These are phyloP conservation scores for Leistus spinibarbis DNA, from an alignment of 2,888 invertebrate genomes.

Conservation along the genomic window DNA sequence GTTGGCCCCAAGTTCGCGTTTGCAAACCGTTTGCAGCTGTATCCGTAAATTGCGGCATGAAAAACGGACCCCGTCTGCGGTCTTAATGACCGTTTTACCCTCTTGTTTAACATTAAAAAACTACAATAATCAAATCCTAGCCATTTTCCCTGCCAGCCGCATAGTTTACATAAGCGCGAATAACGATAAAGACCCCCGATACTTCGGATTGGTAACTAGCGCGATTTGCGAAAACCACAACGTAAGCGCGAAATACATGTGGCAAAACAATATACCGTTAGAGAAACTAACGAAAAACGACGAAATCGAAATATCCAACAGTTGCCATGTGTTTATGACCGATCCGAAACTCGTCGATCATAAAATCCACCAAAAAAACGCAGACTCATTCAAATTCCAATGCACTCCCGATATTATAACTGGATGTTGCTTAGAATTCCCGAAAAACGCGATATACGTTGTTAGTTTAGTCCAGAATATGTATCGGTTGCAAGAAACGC, in stretches of 20 bases:
- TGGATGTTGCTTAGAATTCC: conserved; percentile 87
- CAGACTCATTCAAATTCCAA: conserved; percentile 82
- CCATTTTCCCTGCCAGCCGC: conserved; percentile 84
- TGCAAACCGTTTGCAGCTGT: conserved; percentile 82
- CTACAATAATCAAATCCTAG: conserved; percentile 77
- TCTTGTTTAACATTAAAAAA: conserved; percentile 81
- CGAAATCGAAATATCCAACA: conserved; percentile 74
- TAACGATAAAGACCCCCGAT: conserved; percentile 87
- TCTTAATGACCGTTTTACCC: conserved; percentile 83
- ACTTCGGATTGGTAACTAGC: conserved; percentile 91
- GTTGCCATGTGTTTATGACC: conserved; percentile 94
- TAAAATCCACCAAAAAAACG: conserved; percentile 76
- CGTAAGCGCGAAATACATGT: conserved; percentile 46
- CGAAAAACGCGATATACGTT: conserved; percentile 80
- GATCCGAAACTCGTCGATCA: conserved; percentile 87
- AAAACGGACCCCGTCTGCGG: conserved; percentile 82
- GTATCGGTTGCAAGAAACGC: conserved; percentile 67
- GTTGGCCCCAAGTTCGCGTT: conserved; percentile 73
- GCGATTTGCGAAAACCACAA: conserved; percentile 63
- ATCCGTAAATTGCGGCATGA: conserved; percentile 89
- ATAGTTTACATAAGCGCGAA: conserved; percentile 90
- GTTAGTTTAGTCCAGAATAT: conserved; percentile 74
- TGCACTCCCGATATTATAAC: conserved; percentile 81
- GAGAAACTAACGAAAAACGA: conserved; percentile 42
- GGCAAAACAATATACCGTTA: conserved; percentile 25